Conservation (phyloP, 2,113 vertebrate genomes). For the Emydocephalus ijimae region DNA sequence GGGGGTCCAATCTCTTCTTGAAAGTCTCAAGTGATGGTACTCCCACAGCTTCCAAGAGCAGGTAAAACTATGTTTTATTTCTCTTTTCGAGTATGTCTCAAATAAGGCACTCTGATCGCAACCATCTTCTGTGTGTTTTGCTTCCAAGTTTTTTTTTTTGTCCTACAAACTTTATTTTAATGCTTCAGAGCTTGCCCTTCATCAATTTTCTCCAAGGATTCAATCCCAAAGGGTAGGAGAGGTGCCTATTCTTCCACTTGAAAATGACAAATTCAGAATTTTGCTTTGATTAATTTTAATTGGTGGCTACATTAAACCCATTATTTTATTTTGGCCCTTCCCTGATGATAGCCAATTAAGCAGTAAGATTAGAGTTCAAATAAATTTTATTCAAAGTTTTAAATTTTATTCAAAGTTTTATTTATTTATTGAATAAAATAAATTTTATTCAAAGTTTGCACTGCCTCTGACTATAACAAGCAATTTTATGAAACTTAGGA, state of each 20-base stretch:
- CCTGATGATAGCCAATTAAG: slow-evolving; percentile 37
- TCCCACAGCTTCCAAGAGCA: too few species aligned
- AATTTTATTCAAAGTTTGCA: slow-evolving; percentile 33
- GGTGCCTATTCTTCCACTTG: slow-evolving; percentile 30
- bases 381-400: slow-evolving; percentile 35
- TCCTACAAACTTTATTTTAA: slow-evolving; percentile 25
- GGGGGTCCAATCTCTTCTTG: too few species aligned
- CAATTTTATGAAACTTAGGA: slow-evolving; percentile 29
- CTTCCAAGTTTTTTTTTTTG: background rate
- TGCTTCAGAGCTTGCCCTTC: slow-evolving; percentile 21
- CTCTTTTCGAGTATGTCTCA: slow-evolving; percentile 22
- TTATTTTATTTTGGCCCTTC: slow-evolving; percentile 24
- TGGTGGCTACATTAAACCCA: background rate
- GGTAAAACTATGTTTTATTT: slow-evolving; percentile 10
- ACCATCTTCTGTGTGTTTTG: slow-evolving; percentile 5
- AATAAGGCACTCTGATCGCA: slow-evolving; percentile 10
- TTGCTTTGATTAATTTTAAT: slow-evolving; percentile 13
- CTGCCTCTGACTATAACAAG: slow-evolving; percentile 36
- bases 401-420: slow-evolving; percentile 34
- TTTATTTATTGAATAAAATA: slow-evolving; percentile 1
- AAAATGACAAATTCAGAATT: slow-evolving; percentile 25
- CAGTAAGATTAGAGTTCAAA: slow-evolving; percentile 44
- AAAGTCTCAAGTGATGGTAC: too few species aligned
- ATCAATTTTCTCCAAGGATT: slow-evolving; percentile 28
- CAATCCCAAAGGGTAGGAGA: slow-evolving; percentile 17